Evolutionary conservation across 2,113 vertebrate species (phyloP), one percentile per base, ranked within the genome.

Genomic region (Limnothrissa miodon): DNA sequence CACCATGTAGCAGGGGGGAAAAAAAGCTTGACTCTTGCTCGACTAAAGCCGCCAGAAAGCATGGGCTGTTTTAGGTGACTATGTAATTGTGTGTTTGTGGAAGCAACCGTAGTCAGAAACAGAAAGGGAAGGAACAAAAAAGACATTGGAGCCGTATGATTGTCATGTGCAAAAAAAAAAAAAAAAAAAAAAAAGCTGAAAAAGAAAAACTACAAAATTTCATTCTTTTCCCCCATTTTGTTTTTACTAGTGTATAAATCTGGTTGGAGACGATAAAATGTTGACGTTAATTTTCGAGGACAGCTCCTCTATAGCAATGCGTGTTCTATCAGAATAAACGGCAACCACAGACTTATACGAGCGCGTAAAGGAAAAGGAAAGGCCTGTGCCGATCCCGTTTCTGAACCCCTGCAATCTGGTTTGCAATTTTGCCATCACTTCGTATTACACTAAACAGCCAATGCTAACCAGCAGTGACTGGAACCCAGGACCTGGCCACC

Each of bases 341-440:
- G 29, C 36, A 74, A 74, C 66, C 66, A 36, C 66, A 74, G 66
- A 74, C 66, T 74, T 74, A 74, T 74, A 74, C 66, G 33, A 74
- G 66, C 66, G 33, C 66, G 36, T 74, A 74, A 74, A 74, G 66
- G 66, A 74, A n/a, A n/a, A 36, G 13, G 66, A 10, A 13, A 25
- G 59, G 56, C 17, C 17, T 36, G 66, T 33, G 29, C 10, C 11
- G 66, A 74, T 74, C 66, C 29, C 66, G 5, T 74, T 74, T 74
- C 66, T 74, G 33, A 74, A 74, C 29, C 17, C 36, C 33, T 74
- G 66, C 66, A 79, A 87, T 84, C 79, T 56, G 85, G 83, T 88
- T 89, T 45, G 59, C 82, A 91, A 88, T 91, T 92, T 91, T 85
- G 66, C 89, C 87, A 86, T 93, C 88, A 89, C 88, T 87, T 91